Evolutionary conservation across 1,140 invertebrate species (phyloP).

Genomic region (Chironomus tepperi): DNA sequence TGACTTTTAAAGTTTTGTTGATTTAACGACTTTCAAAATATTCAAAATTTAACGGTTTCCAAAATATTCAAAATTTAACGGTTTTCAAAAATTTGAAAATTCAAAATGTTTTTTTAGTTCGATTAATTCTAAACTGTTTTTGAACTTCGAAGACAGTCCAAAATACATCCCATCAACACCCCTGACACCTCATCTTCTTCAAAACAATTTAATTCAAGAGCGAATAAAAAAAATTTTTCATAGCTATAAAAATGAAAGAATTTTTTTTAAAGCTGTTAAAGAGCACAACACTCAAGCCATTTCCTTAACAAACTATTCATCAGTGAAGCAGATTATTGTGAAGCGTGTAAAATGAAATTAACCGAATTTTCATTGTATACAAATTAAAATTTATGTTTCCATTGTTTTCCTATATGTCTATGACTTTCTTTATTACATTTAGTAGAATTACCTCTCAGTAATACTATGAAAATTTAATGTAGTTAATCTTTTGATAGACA

Average conservation of each 20-base stretch:
- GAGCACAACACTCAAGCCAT: constrained; percentile 10
- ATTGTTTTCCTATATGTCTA: not conserved
- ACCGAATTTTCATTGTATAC: constrained; percentile 19
- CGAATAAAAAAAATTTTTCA: no score
- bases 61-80: no score
- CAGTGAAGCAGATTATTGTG: not conserved
- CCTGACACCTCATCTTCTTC: not conserved
- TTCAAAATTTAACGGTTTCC: no score
- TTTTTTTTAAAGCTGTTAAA: not conserved
- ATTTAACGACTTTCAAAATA: no score
- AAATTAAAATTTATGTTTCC: constrained; percentile 22
- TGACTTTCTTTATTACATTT: not conserved
- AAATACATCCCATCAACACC: no score
- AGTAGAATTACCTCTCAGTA: no score
- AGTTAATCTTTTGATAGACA: constrained; percentile 22
- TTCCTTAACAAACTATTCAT: constrained; percentile 21
- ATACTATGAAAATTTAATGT: not conserved
- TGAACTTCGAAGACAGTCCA: no score
- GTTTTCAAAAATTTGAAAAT: no score
- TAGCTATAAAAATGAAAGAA: not conserved
- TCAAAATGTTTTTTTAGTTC: no score
- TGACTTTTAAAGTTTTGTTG: no score
- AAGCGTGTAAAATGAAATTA: constrained; percentile 23
- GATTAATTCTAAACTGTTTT: no score
- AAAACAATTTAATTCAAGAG: not conserved